Base-by-base conservation (phyloP, 1,140 invertebrate species). In the Sitophilus oryzae region DNA sequence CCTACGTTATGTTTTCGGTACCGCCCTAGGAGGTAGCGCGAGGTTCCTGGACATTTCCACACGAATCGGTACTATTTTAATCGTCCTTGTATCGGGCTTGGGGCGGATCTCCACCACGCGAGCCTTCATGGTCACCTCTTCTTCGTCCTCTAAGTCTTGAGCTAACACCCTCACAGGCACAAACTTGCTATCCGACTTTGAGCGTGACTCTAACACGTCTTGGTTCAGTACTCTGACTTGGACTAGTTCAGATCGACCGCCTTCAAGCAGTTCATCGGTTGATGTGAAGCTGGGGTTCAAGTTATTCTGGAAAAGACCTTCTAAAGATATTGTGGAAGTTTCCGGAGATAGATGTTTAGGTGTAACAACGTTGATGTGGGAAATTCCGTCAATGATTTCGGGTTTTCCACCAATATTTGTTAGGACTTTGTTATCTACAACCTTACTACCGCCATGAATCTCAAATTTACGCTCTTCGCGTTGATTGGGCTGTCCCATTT, bases 261-360 rank as follows among this genome's bases (percentile, higher is more conserved):
- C 62, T 40, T 71, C 65, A 11, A 71, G 43, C 6, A 70, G 36
- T 57, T 70, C 69, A 19, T 70, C 66, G 36, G 59, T 59, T 30
- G 47, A 38, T 4, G 48, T 36, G 23, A 40, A 47, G 19, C 35
- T 48, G 9, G 38, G 50, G 30, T 60, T 56, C 11, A 58, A 15
- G 22, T 56, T 22, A 10, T 75, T 75, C 65, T 78, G 76, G 60
- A 84, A 84, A 16, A 84, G 64, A 3, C 74, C 79, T 69, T 84
- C 80, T 56, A 84, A 66, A 21, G 81, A 71, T 54, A 84, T 77
- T 4, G 81, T 83, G 0, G 81, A 82, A 1, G 78, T 76, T 67
- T 83, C 77, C 16, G 73, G 67, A 18, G 60, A 53, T 19, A 62
- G 34, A 2, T 68, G 64, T 57, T 60, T 64, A 0, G 68, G 67